Evolutionary conservation across 2,113 vertebrate species (phyloP).

Genomic region (Hyperopisus bebe): DNA sequence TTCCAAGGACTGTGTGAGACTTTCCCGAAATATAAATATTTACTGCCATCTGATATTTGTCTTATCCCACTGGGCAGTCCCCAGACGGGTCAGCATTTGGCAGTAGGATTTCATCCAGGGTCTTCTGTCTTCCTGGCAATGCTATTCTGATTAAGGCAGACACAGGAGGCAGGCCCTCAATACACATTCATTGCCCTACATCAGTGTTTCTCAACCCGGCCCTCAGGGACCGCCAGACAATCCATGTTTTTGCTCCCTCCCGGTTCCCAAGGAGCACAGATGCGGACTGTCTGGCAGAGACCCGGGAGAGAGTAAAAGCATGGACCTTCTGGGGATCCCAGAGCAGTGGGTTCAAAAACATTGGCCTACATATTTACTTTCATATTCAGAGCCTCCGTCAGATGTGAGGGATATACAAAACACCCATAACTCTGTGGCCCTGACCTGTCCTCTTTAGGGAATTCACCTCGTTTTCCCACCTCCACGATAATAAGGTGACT

Average conservation of each 20-base stretch:
- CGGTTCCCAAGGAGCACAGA: neutral
- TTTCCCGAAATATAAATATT: slow-evolving; percentile 48
- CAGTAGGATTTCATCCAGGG: slow-evolving; percentile 20
- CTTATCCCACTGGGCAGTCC: slow-evolving; percentile 37
- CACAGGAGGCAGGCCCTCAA: slow-evolving; percentile 31
- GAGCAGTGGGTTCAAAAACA: neutral
- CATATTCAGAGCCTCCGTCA: slow-evolving; percentile 8
- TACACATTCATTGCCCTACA: slow-evolving; percentile 41
- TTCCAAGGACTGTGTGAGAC: slow-evolving; percentile 29
- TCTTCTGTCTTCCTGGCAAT: slow-evolving; percentile 21
- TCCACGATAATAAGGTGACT: neutral
- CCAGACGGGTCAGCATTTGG: slow-evolving; percentile 19
- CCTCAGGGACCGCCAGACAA: neutral
- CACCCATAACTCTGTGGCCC: neutral
- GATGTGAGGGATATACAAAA: neutral
- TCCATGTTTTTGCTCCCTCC: neutral
- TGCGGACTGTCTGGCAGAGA: neutral
- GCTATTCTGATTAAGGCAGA: slow-evolving; percentile 46
- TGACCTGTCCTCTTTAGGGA: neutral
- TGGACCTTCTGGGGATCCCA: neutral
- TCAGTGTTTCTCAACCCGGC: neutral
- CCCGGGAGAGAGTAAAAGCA: neutral
- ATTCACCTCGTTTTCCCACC: neutral
- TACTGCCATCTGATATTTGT: slow-evolving; percentile 50
- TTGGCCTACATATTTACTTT: slow-evolving; percentile 41